Evolutionary conservation across 2,113 vertebrate genomes (phyloP), one percentile per base, ranked within the genome.

Genomic region (Dolichallabes microphthalmus): DNA sequence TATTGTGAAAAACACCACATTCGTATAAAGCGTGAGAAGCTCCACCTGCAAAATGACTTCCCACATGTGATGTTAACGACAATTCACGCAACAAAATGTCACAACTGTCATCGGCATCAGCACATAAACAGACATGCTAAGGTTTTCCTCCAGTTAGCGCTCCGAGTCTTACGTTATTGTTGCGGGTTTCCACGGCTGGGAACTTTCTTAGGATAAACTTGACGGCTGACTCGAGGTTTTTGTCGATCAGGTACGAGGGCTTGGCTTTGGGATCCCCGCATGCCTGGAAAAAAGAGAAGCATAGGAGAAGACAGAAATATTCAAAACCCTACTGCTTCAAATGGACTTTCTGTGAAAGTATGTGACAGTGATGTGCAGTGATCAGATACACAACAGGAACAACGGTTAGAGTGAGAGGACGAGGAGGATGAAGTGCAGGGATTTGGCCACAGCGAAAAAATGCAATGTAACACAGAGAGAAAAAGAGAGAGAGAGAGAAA

Each of bases 121-220:
- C 35, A 52, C 60, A 50, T 2, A 5, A 66, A 66, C 58, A 64
- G 10, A n/a, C 22, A 45, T 25, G 13, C 0, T 3, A 13, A 64
- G 6, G 22, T 25, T 30, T 19, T 66, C 15, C 22, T 14, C 6
- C 20, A 19, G 12, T 14, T 14, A 19, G 20, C 15, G 19, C 19
- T 15, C 27, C 2, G 6, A 64, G 84, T 96, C 98, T 98, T 95
- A 99, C 98, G 58, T 98, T 99, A 92, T 99, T 99, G 92, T 99
- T 99, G 71, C 97, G 96, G 0, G 98, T 99, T 93, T 99, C 98
- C 89, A 99, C 97, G 52, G 97, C 97, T 52, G 98, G 98, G 79
- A 99, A 99, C 91, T 99, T 99, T 91, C 97, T 96, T 92, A 99
- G 97, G 88, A 99, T 99, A 92, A 99, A 99, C 94, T 99, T 99